Base-by-base conservation (phyloP, 2,113 vertebrate genomes). In the Dromiciops gliroides region DNA sequence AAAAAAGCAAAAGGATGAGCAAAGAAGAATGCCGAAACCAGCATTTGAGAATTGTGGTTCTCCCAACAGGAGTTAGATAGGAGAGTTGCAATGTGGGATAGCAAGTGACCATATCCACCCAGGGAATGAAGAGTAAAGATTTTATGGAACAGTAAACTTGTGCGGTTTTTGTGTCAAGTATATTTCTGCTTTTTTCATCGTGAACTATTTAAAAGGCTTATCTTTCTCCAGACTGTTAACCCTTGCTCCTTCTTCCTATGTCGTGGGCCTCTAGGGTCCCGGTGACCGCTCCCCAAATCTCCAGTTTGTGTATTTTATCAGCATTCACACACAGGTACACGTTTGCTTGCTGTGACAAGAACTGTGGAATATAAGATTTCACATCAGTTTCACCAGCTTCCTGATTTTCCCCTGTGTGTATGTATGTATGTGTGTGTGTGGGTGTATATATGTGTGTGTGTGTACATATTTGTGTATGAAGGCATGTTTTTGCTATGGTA, bases 71-170 rank as follows among this genome's bases (percentile, higher is more conserved):
- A 95, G n/a, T 90, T 95, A 92, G 96, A 50, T 49, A 93, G 96
- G 88, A 92, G 96, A 95, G 90, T 56, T 91, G 75, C 6, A 3
- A 67, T 91, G 92, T 48, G 53, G 51, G 91, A 94, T 52, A 47
- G 83, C 0, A 90, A 91, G 90, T 94, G 0, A 0, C 67, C 67
- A 51, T 23, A 2, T 47, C 90, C 83, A 6, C 52, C 19, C 14
- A 8, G 28, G 31, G 51, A 16, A 92, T 25, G 0, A 52, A 56
- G 10, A 52, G 90, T 88, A 83, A 44, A 83, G 90, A 90, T 98
- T 97, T 93, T 92, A 88, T 97, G 94, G 94, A 92, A 95, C 95
- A 98, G 97, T 97, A 97, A 98, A 98, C 48, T 16, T 51, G 44
- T 56, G 95, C 96, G 94, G 60, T 93, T 98, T 98, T 95, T 94